Evolutionary conservation across 1,140 invertebrate genomes (phyloP).

Genomic region (Diprion similis): DNA sequence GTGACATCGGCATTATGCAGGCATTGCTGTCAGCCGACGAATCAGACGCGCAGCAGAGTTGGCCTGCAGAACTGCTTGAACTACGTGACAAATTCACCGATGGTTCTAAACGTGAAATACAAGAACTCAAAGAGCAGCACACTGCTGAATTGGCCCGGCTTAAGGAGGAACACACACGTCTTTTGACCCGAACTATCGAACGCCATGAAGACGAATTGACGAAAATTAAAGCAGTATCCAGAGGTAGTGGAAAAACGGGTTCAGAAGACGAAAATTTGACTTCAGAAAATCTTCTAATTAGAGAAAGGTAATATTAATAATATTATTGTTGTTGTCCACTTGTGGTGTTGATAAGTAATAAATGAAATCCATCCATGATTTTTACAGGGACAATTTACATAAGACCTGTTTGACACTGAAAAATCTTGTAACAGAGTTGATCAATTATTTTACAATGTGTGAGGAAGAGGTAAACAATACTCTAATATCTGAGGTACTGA

Average conservation of each 20-base stretch:
- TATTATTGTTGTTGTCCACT: constrained; percentile 18
- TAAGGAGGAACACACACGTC: constrained; percentile 65
- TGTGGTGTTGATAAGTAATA: not conserved
- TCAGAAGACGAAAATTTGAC: constrained; percentile 19
- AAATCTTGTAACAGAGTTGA: constrained; percentile 68
- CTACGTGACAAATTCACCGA: constrained; percentile 72
- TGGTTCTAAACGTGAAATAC: constrained; percentile 64
- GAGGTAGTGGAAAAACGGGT: constrained; percentile 12
- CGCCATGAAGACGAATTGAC: constrained; percentile 45
- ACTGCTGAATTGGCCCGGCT: constrained; percentile 58
- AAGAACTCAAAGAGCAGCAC: constrained; percentile 51
- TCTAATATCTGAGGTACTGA: constrained; percentile 70
- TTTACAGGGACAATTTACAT: constrained; percentile 66
- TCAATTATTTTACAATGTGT: constrained; percentile 74
- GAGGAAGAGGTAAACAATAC: constrained; percentile 81
- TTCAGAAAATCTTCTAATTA: constrained; percentile 28
- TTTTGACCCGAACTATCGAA: constrained; percentile 48
- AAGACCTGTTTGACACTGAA: constrained; percentile 66
- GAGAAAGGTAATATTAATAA: constrained; percentile 40
- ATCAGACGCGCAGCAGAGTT: constrained; percentile 67
- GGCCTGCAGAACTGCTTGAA: constrained; percentile 73
- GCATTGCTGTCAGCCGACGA: constrained; percentile 68
- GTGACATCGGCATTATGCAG: constrained; percentile 51
- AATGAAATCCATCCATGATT: constrained; percentile 22
- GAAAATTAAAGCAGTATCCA: constrained; percentile 28